Evolutionary conservation across 92 coral and sea anemone species (phyloP), one percentile per base, ranked within the genome.

Genomic region (Zoanthus sansibaricus): DNA sequence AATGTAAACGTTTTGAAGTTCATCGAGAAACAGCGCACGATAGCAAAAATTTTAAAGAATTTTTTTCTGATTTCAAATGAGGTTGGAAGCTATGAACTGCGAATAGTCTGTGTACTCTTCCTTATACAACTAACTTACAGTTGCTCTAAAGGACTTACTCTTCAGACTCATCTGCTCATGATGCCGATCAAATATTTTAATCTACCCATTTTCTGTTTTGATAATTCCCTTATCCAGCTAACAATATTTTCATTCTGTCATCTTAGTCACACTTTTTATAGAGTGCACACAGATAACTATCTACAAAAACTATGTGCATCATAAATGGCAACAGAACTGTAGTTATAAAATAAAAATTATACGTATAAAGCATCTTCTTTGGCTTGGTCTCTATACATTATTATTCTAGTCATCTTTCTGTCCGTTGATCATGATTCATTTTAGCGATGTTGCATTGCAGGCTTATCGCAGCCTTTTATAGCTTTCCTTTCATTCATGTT

Each of bases 391-490:
- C 4, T 37, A 37, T 37, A 37, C 18, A 32, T 37, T 4, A 14
- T 71, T 71, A 30, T 32, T n/a, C 75, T n/a, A 71, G 17, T 30
- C 49, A n/a, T 71, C 75, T 71, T 31, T 71, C 14, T 71, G 49
- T 71, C 48, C 75, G 75, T 71, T 71, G 75, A 71, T 3, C 49
- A 71, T 71, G n/a, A 32, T 71, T 71, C 48, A 33, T 71, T 71
- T 33, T 71, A 32, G 75, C 75, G 18, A 71, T 71, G 16, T 8
- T 37, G 42, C 25, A 25, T 25, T 25, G 25, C 25, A 25, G 25
- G 25, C 25, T 25, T 25, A 25, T 25, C 25, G 25, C 25, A 25
- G 0, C 25, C 25, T 25, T 25, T 25, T 25, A 25, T 25, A 25
- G 25, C 0, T 25, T 25, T 25, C 25, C 25, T 25, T 25, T 0